Conservation (phyloP, 2,797 vertebrate species). For the Dryobates pubescens region DNA sequence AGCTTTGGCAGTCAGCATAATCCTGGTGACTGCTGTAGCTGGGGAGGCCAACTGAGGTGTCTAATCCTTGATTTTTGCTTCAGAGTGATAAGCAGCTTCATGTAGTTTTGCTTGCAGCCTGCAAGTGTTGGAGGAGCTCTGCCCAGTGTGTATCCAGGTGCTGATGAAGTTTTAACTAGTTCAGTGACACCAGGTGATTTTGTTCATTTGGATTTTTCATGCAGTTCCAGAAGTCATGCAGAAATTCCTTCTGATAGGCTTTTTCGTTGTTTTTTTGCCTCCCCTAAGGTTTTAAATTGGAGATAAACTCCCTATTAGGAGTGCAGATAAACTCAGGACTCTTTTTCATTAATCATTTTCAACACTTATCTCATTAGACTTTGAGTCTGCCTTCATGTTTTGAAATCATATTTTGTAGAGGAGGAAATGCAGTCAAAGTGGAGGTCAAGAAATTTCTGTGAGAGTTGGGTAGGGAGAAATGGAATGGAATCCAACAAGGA, state of each 20-base stretch:
- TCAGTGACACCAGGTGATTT: background rate
- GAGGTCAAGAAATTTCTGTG: background rate
- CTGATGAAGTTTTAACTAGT: background rate
- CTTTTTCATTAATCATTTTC: background rate
- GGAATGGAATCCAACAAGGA: too few relatives aligned
- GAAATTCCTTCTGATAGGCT: background rate
- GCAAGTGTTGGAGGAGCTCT: background rate
- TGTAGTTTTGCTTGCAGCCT: background rate
- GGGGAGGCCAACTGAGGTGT: background rate
- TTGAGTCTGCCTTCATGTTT: background rate
- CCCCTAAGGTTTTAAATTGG: background rate
- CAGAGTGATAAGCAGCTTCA: slow-evolving; percentile 23
- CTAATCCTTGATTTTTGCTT: slow-evolving; percentile 34
- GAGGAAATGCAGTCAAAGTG: background rate
- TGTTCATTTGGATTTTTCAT: background rate
- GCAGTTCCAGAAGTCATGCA: background rate
- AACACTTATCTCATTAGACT: background rate
- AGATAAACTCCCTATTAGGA: background rate
- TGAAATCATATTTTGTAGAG: background rate
- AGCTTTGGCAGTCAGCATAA: slow-evolving; percentile 5
- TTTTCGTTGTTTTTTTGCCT: background rate
- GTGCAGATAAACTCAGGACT: background rate
- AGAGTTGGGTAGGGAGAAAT: background rate
- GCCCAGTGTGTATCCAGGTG: background rate
- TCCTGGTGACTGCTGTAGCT: background rate